Base-by-base conservation (phyloP, 1,140 invertebrate species). In the Drosophila sechellia region DNA sequence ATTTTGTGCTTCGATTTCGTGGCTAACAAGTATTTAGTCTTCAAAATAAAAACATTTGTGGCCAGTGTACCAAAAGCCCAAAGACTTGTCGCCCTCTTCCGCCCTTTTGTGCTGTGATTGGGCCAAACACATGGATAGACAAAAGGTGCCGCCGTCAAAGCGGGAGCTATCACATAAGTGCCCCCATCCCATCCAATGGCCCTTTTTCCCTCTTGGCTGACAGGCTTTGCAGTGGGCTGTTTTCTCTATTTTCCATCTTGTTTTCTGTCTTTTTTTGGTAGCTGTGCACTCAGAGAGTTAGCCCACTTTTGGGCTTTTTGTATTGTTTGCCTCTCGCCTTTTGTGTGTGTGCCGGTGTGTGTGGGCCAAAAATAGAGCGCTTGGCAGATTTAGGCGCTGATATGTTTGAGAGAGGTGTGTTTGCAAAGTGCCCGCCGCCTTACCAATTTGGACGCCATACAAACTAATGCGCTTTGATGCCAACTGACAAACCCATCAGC, bases 131-230 rank as follows among this genome's bases (percentile, higher is more conserved):
- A 77, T 81, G 77, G 81, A 48, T 81, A 71, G 77, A 78, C 81
- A 81, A 87, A 87, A 87, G 85, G 70, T 79, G 83, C 81, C 79
- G 75, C 79, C 83, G 53, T 89, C 83, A 87, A 86, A 89, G 71
- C 61, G 70, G 64, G 50, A 68, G 79, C 83, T 79, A 81, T 87
- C 79, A 66, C 61, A 77, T 64, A 68, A 61, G 63, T 79, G 37
- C 20, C 65, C 22, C 55, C 50, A 12, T 31, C 22, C 55, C 50
- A 12, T 31, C 34, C 17, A 34, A 12, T 40, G 31, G 31, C 48
- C 42, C 35, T 37, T 43, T 17, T 15, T 11, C 31, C n/a, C 40
- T 57, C 17, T 17, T 45, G 61, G 43, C 63, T 86, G 78, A 61
- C 83, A 81, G 83, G 61, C 77, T 74, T 66, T 87, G 70, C 83